Base-by-base conservation (phyloP, 2,888 invertebrate genomes). In the Perizoma flavofasciatum region DNA sequence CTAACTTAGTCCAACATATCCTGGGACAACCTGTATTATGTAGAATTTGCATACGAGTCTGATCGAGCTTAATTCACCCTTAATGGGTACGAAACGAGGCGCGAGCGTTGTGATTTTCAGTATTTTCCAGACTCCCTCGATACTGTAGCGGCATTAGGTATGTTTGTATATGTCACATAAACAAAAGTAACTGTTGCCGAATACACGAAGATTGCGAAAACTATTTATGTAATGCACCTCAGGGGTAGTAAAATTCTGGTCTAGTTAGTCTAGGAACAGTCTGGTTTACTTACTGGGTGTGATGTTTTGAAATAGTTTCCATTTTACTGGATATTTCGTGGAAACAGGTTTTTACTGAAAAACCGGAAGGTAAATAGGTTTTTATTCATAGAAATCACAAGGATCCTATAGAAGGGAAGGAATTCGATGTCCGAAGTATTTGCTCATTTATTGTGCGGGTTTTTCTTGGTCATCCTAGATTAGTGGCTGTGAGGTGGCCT, bases 71-170 rank as follows among this genome's bases (percentile, higher is more conserved):
- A 87, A 90, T 90, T 88, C 86, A 86, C 80, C 84, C 82, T 78
- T 88, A 89, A 90, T 89, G 88, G 84, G 74, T 84, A 88, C 81
- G 76, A 77, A 86, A 87, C 83, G 85, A 85, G 83, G 81, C 78
- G 81, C 77, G 78, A 79, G 80, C 75, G 75, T 80, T 76, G 81
- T 85, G 89, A 89, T 59, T 59, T 43, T 40, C 46, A 49, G 45
- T 34, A 37, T 41, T 89, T 88, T 85, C 87, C 80, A 88, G 87
- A 88, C 88, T 83, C 89, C 83, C 87, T 6, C 41, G 84, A 73
- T 86, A 71, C 55, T 66, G 22, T 22, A 39, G n/a, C 37, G 50
- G 46, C 41, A 51, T 49, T 22, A 10, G 47, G 44, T 57, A 32
- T 41, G 34, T 33, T 46, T 47, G 40, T 46, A 33, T 49, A 39